Base-by-base conservation (phyloP, 2,888 invertebrate species). In the Melikaiella ostensackeni region DNA sequence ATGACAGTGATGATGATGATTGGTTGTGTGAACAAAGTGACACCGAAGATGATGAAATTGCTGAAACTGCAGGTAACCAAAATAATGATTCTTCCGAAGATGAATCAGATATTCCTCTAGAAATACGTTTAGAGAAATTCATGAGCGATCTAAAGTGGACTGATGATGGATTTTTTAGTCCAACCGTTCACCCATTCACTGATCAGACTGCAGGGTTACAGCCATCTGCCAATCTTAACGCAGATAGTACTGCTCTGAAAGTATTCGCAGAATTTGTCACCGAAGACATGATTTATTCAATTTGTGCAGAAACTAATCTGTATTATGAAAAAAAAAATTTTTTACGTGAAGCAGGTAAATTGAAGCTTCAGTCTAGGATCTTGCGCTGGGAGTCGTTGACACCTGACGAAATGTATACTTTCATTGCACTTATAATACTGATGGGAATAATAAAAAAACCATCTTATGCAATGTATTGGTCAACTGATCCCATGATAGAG, bases 381-480 rank as follows among this genome's bases (percentile, higher is more conserved):
- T 35, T 63, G n/a, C 38, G 38, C 21, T 63, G 16, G 33, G 38
- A 30, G 7, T 30, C 19, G 7, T n/a, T 35, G 2, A 33, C n/a
- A 33, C 38, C 35, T 63, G 63, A 63, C 38, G 63, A 63, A 63
- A n/a, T 63, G 35, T 63, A n/a, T 33, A 35, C 33, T 9, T 63
- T 62, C 62, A 59, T 79, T 19, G 79, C 46, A 21, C 27, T 81
- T 46, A 46, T 79, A 66, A 13, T 82, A 24, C 55, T 80, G 27
- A 80, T 82, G 80, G 79, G 75, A 59, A 38, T 76, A 61, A 64
- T 78, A 30, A 63, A 13, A 46, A 82, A 81, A 75, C 73, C 80
- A 75, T 55, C 24, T 57, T 59, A 57, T 21, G 75, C 77, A n/a
- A 79, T 78, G 55, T 79, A 81, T 79, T 79, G 79, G 77, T 77